Base-by-base conservation (phyloP, 2,888 invertebrate genomes). In the Melanostoma mellinum region DNA sequence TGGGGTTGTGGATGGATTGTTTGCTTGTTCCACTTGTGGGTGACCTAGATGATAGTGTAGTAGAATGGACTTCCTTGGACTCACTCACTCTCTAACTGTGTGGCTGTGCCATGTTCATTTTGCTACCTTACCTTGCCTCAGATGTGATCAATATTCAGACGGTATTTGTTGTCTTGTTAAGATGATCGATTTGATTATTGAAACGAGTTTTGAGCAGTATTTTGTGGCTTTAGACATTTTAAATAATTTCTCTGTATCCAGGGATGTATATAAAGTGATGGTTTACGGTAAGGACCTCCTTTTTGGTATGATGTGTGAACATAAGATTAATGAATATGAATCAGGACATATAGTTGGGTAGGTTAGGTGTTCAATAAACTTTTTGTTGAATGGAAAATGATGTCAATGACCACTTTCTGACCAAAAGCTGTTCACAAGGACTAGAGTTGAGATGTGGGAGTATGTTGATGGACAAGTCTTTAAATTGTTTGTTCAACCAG, bases 21-120 rank as follows among this genome's bases (percentile, higher is more conserved):
- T 77, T 71, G 68, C 42, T 63, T 61, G 44, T 61, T 55, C 73
- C 78, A 55, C 73, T 48, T 73, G 67, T 42, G 78, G 78, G n/a
- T 48, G 55, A 68, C 55, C 53, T 46, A 65, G 65, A 72, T 72
- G 58, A 52, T 63, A 30, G 35, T 38, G 58, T n/a, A 32, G 32
- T 32, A 42, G 42, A 6, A 40, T 32, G 40, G 40, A 5, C 5
- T 50, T 56, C 36, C 55, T 61, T 46, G 46, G 40, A 33, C 33
- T 61, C 35, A 20, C 20, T 36, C 35, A 46, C 61, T 46, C 10
- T 46, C 58, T 20, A 1, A 20, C 20, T 71, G 50, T 71, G 50
- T 38, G 61, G 53, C 38, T 30, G 38, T 44, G 38, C 36, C 38
- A 55, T 69, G 71, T 33, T 38, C 46, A 35, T 58, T 52, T 72